phyloP scores from a whole-genome alignment of 2,113 vertebrate species.

The Coturnix japonica region DNA sequence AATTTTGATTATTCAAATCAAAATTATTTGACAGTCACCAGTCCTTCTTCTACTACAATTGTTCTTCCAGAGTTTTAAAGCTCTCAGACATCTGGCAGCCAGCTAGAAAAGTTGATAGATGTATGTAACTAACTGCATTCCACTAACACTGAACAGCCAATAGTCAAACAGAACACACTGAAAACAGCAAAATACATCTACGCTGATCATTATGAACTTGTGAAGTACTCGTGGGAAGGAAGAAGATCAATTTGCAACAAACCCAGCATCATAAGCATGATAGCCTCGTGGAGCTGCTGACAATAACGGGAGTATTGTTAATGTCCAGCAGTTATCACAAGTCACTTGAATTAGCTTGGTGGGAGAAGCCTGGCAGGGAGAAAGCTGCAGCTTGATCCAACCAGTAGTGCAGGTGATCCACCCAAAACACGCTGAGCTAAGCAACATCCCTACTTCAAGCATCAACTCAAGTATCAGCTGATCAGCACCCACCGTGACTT shows the following conservation, averaged over 20 bases:
- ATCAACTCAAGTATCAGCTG: not conserved
- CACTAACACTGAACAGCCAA: not conserved
- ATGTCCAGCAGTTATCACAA: not conserved
- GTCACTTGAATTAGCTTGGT: not conserved
- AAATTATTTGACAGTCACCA: not conserved
- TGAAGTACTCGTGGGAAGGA: not conserved
- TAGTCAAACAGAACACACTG: not conserved
- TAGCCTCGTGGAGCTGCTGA: rapidly evolving
- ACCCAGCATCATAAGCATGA: not conserved
- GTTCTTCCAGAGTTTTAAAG: not conserved
- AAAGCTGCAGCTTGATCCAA: not conserved
- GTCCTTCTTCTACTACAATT: not conserved
- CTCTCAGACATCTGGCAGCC: not conserved
- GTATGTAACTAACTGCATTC: conserved; percentile 14
- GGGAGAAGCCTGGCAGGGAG: not conserved
- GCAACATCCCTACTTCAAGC: not conserved
- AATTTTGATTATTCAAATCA: not conserved
- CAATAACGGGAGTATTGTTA: not conserved
- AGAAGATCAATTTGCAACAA: not conserved
- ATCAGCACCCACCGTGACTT: not conserved
- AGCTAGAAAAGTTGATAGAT: not conserved
- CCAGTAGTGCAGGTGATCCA: not conserved
- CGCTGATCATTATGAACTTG: not conserved
- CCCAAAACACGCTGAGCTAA: not conserved
- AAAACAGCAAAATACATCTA: not conserved